Percentiles rank a stretch among this genome's conserved stretches.
These are phyloP conservation scores for Caretta caretta DNA, from an alignment of 2,113 vertebrate genomes.

Conservation along the genomic window DNA sequence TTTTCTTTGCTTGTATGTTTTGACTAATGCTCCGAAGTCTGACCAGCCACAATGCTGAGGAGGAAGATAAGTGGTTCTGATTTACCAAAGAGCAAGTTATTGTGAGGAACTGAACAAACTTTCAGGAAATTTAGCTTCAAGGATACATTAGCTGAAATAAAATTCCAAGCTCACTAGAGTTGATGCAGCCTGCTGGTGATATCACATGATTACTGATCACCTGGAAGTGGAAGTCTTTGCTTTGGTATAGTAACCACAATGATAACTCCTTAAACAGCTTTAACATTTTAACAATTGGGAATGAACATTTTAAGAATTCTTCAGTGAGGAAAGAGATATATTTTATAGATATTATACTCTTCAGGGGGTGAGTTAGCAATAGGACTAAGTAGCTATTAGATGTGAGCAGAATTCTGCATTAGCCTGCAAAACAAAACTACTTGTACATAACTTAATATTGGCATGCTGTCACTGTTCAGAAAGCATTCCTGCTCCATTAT, in stretches of 20 bases:
- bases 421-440: conserved; percentile 62
- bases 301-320: conserved; percentile 45
- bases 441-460: conserved; percentile 67
- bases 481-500: conserved; percentile 74
- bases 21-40: conserved; percentile 38
- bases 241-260: conserved; percentile 25
- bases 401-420: conserved; percentile 57
- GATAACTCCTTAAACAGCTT: conserved; percentile 36
- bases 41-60: neutral
- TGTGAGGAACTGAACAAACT: neutral
- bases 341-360: conserved; percentile 55
- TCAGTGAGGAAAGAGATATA: conserved; percentile 40
- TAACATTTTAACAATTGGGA: conserved; percentile 30
- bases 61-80: neutral
- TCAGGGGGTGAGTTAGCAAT: conserved; percentile 59
- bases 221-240: neutral
- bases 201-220: conserved; percentile 27
- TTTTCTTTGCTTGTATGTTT: conserved; percentile 42
- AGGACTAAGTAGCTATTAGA: conserved; percentile 69
- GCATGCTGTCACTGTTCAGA: conserved; percentile 76
- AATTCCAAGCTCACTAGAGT: conserved; percentile 46
- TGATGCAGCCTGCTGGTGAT: conserved; percentile 7
- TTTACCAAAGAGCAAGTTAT: neutral
- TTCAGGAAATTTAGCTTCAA: neutral
- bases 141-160: conserved; percentile 27